These are phyloP conservation scores for Acronicta leporina DNA, from an alignment of 2,888 invertebrate genomes.

Conservation along the genomic window DNA sequence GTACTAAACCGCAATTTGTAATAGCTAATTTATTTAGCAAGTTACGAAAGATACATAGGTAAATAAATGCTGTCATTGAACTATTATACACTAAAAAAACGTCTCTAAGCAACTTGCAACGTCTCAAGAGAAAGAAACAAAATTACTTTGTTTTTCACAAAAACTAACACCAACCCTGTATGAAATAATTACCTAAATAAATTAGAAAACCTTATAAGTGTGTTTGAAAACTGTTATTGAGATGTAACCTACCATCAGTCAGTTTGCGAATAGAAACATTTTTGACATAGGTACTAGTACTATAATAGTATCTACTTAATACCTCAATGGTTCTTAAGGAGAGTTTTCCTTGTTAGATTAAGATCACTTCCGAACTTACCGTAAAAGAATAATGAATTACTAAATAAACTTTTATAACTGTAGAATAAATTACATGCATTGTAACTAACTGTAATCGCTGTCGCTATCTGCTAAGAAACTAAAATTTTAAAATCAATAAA, in stretches of 20 bases:
- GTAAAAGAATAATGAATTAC: not conserved
- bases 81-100: too few species aligned
- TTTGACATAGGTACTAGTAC: too few species aligned
- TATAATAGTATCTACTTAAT: not conserved
- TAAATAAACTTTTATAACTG: not conserved
- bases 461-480: too few species aligned
- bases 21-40: constrained; percentile 33
- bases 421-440: not conserved
- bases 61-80: constrained; percentile 6
- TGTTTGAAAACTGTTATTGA: too few species aligned
- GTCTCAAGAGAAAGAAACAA: not conserved
- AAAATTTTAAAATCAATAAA: too few species aligned
- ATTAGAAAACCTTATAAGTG: not conserved
- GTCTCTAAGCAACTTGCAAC: not conserved
- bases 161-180: not conserved
- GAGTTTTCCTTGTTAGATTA: constrained; percentile 2
- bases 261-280: too few species aligned
- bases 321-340: not conserved
- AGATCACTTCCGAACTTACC: not conserved
- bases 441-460: too few species aligned
- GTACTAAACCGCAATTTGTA: constrained; percentile 35
- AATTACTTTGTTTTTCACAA: not conserved
- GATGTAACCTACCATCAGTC: too few species aligned
- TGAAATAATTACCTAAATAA: not conserved
- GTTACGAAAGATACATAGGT: constrained; percentile 4